Evolutionary conservation across 2,888 invertebrate genomes (phyloP).

Genomic region (Steromphala cineraria): DNA sequence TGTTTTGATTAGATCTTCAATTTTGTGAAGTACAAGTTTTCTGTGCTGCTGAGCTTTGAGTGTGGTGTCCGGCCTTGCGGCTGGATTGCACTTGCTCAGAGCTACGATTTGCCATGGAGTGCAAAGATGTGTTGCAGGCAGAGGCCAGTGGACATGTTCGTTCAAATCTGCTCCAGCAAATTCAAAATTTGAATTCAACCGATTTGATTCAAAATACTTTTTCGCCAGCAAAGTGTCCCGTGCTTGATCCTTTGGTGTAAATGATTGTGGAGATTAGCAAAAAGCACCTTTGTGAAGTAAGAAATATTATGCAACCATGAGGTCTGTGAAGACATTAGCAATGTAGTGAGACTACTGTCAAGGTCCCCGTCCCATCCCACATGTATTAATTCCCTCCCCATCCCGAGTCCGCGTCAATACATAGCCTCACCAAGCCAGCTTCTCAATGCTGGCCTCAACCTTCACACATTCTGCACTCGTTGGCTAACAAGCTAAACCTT

Average conservation of each 20-base stretch:
- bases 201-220: not conserved
- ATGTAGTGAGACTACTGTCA: constrained; percentile 3
- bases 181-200: not conserved
- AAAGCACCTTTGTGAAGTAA: constrained; percentile 16
- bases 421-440: not conserved
- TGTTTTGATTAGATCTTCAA: constrained; percentile 11
- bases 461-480: constrained; percentile 71
- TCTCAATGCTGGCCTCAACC: constrained; percentile 62
- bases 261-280: constrained; percentile 14
- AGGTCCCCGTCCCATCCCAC: not conserved
- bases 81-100: constrained; percentile 5
- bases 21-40: constrained; percentile 8
- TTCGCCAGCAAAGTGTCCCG: constrained; percentile 1
- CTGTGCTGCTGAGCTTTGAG: not conserved
- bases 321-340: constrained; percentile 5
- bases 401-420: constrained; percentile 25
- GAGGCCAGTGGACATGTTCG: constrained; percentile 51
- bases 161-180: constrained; percentile 5
- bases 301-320: constrained; percentile 19
- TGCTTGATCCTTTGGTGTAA: constrained; percentile 6
- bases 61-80: not conserved
- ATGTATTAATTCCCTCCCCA: not conserved
- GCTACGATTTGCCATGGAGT: constrained; percentile 48
- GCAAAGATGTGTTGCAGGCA: constrained; percentile 52
- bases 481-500: constrained; percentile 3